Evolutionary conservation across 2,113 vertebrate genomes (phyloP).

Genomic region (Ammodytes marinus): DNA sequence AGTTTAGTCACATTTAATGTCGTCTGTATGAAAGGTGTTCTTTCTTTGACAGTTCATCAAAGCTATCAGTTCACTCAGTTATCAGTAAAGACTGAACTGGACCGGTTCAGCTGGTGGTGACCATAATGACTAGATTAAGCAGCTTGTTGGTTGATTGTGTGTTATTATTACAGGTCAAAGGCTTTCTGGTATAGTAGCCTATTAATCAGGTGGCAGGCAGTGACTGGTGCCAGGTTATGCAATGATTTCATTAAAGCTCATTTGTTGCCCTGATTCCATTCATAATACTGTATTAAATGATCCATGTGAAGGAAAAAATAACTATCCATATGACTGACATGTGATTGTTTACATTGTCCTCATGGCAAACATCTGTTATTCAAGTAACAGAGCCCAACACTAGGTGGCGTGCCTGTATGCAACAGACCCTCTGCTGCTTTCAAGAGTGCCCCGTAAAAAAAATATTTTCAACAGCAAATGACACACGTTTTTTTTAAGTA

Average conservation of each 20-base stretch:
- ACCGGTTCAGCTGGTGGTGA: neutral
- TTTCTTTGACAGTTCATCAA: neutral
- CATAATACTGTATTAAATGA: neutral
- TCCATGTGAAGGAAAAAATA: too few species aligned
- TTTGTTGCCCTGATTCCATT: neutral
- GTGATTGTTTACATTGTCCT: neutral
- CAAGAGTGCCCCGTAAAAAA: constrained; percentile 19
- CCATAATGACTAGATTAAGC: neutral
- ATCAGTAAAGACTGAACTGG: neutral
- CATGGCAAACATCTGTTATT: constrained; percentile 11
- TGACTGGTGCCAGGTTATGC: neutral
- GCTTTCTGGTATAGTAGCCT: neutral
- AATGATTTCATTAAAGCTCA: neutral
- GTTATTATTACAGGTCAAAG: constrained; percentile 17
- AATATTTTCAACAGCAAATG: neutral
- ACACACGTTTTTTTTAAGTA: neutral
- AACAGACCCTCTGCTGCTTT: constrained; percentile 31
- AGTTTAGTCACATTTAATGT: neutral
- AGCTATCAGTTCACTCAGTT: constrained; percentile 1
- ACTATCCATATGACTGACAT: too few species aligned
- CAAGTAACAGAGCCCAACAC: neutral
- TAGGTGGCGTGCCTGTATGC: neutral
- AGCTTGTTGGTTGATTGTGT: neutral
- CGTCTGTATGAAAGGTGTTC: neutral
- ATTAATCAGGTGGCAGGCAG: neutral